Evolutionary conservation across 2,113 vertebrate genomes (phyloP), one percentile per base, ranked within the genome.

Genomic region (Salvelinus fontinalis): DNA sequence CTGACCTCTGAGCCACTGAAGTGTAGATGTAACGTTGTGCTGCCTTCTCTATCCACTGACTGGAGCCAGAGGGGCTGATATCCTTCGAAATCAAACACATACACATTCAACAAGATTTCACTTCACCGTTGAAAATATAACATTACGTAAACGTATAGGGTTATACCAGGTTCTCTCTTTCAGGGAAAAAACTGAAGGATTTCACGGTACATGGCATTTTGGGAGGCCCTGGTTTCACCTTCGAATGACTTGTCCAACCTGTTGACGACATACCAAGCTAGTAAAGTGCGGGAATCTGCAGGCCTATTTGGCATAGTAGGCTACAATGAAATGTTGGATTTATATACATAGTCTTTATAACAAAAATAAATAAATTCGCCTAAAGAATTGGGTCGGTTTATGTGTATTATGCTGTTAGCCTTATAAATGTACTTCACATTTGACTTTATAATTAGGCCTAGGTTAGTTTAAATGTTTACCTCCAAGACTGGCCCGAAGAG

Each of bases 1-100:
- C 87, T 91, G 75, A 94, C 86, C 90, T 91, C 75, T 90, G 92
- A 20, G 85, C 84, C 12, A 75, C 81, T 59, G 89, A 92, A 14
- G 82, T 93, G 64, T 90, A 94, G 75, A 92, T 89, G 60, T 79
- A 87, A 16, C 83, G 77, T 26, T 54, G 90, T 11, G 73, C 74
- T 73, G 29, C 84, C 18, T 74, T 22, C 70, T 88, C 65, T 84
- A 77, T 84, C 16, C 22, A 77, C 26, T 81, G 29, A 69, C 34
- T 29, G 2, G 57, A 39, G 57, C 66, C 44, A 27, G 67, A 71
- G 6, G 39, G 27, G 13, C 7, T 24, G n/a, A 29, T 2, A 51
- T 22, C 69, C 82, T 84, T 31, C 29, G 54, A 54, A 54, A 71
- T 65, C 75, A 73, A 62, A 66, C 31, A 31, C 24, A 67, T 20